Percentiles rank a stretch among this genome's conserved stretches.
phyloP scores from a whole-genome alignment of 2,888 invertebrate genomes.

The Melikaiella ostensackeni region DNA sequence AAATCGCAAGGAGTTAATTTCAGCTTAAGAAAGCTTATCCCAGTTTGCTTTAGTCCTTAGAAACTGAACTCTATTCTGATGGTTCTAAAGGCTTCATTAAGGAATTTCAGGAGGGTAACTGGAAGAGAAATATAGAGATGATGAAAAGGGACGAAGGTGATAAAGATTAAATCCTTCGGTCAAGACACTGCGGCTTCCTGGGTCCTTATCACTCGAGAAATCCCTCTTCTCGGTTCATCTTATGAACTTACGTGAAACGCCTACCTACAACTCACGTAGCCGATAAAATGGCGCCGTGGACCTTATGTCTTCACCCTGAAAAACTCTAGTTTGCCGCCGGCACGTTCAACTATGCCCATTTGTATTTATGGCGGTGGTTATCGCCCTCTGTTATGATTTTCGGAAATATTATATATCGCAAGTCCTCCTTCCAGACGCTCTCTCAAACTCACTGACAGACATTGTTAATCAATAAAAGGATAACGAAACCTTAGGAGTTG shows the following conservation, averaged over 20 bases:
- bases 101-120: constrained; percentile 20
- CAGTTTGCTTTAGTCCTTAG: not conserved
- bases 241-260: constrained; percentile 24
- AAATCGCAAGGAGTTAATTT: constrained; percentile 14
- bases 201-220: not conserved
- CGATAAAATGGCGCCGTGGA: constrained; percentile 12
- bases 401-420: constrained; percentile 17
- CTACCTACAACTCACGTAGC: constrained; percentile 23
- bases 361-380: constrained; percentile 18
- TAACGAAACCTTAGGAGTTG: not conserved
- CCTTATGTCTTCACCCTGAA: constrained; percentile 8
- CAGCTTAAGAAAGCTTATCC: not conserved
- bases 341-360: constrained; percentile 19
- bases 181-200: not conserved
- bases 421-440: not conserved
- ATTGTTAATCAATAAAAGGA: constrained; percentile 25
- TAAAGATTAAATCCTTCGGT: constrained; percentile 30
- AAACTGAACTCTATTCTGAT: not conserved
- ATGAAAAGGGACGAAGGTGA: constrained; percentile 21
- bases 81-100: constrained; percentile 22
- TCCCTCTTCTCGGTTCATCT: constrained; percentile 3
- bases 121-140: constrained; percentile 17
- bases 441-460: not conserved
- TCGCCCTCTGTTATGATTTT: constrained; percentile 15
- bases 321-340: not conserved